Evolutionary conservation across 1,140 invertebrate species (phyloP), one percentile per base, ranked within the genome.

Genomic region (Magallana gigas): DNA sequence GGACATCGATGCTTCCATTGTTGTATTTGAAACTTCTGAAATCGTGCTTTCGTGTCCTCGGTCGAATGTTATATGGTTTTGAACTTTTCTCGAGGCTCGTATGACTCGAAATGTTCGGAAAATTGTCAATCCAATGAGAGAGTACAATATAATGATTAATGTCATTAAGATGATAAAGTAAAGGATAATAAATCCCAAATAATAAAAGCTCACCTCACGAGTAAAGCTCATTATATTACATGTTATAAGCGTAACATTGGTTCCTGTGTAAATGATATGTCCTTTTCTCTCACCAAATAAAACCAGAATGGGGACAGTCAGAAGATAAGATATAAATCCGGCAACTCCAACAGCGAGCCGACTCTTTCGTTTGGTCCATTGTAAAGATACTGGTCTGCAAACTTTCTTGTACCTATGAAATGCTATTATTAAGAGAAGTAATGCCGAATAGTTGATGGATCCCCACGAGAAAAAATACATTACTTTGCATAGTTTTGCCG

Each of bases 341-440:
- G 36, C 68, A 8, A 14, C 68, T 11, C 68, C 68, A 12, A 76
- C 23, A 29, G 68, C 68, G 1, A 76, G 29, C 14, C 68, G 68
- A 8, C 68, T 76, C 23, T 76, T 29, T 36, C 68, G 18, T 23
- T 76, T 18, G 8, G 68, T 76, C 68, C 68, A 76, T 9, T 76
- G 68, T 12, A 12, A 12, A 29, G 68, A 29, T 11, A 11, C 29
- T 76, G 68, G 68, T 29, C 68, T 18, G 23, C 68, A 76, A 9
- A 76, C 48, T 76, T 76, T 76, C 68, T 76, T 76, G 23, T 76
- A 76, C 68, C 68, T 76, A 29, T 76, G 68, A 11, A 76, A 12
- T 12, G 68, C 68, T 76, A 76, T 29, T 4, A 36, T 29, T 29
- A 76, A 29, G 0, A 76, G 23, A 9, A 76, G 18, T 4, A 11